These are phyloP conservation scores for Dufourea novaeangliae DNA, from an alignment of 1,140 invertebrate genomes.

Conservation along the genomic window DNA sequence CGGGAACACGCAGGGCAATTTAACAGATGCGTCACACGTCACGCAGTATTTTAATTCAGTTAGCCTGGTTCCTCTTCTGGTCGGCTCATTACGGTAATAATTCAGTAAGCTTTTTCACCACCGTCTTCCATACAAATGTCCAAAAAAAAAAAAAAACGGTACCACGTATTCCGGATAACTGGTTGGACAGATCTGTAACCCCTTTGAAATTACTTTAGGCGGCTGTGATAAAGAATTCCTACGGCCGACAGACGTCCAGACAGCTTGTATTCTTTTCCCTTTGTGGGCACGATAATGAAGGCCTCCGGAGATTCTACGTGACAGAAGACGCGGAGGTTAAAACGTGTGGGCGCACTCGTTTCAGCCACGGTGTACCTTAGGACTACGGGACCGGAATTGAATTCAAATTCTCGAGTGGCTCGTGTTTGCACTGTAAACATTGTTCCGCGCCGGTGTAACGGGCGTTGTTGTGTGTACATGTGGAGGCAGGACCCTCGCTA, in stretches of 20 bases:
- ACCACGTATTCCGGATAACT: neutral
- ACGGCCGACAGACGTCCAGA: conserved; percentile 41
- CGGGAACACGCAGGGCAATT: too few relatives aligned
- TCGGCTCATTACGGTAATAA: neutral
- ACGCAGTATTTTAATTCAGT: too few relatives aligned
- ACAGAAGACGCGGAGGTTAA: conserved; percentile 56
- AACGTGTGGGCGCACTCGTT: conserved; percentile 38
- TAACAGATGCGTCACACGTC: too few relatives aligned
- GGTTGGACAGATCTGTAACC: neutral
- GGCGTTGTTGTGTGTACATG: conserved; percentile 34
- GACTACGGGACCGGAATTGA: conserved; percentile 65
- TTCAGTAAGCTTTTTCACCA: neutral
- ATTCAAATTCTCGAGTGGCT: conserved; percentile 74
- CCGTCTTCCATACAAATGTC: neutral
- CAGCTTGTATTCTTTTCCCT: conserved; percentile 45
- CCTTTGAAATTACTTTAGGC: conserved; percentile 19
- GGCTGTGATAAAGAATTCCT: conserved; percentile 43
- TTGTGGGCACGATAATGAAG: conserved; percentile 45
- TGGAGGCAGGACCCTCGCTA: conserved; percentile 11
- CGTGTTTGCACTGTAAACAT: conserved; percentile 74
- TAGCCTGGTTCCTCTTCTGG: too few relatives aligned
- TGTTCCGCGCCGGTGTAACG: conserved; percentile 61
- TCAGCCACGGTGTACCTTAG: conserved; percentile 11
- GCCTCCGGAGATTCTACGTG: conserved; percentile 57
- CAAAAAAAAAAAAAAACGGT: neutral